A percentile compares a stretch with the other conserved stretches of the same genome.
These are phyloP conservation scores for Aeoliscus strigatus DNA, from an alignment of 2,797 vertebrate genomes.

Conservation along the genomic window DNA sequence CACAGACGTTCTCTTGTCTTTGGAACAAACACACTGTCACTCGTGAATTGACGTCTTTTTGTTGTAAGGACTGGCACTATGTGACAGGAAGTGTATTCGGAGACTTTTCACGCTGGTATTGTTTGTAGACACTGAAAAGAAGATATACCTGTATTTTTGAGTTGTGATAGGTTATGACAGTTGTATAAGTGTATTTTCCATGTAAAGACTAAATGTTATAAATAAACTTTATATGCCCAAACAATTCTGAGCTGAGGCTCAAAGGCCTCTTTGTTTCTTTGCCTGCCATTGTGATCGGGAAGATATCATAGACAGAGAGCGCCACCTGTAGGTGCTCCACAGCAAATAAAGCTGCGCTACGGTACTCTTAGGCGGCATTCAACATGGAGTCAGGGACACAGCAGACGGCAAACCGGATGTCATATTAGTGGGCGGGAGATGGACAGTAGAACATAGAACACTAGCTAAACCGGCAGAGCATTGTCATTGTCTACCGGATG, in stretches of 20 bases:
- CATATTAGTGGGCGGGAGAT: too few relatives aligned
- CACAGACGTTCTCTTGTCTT: conserved; percentile 53
- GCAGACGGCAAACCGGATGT: too few relatives aligned
- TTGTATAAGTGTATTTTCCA: conserved; percentile 40
- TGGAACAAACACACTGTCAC: conserved; percentile 41
- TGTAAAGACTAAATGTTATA: conserved; percentile 53
- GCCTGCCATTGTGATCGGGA: too few relatives aligned
- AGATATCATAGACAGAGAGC: too few relatives aligned
- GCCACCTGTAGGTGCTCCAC: conserved; percentile 10
- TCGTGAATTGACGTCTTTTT: conserved; percentile 33
- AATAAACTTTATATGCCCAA: conserved; percentile 57
- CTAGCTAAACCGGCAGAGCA: too few relatives aligned
- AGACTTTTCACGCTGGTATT: conserved; percentile 48
- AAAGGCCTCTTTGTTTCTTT: conserved; percentile 23
- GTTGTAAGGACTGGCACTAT: conserved; percentile 48
- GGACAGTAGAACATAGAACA: too few relatives aligned
- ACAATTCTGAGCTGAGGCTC: conserved; percentile 22
- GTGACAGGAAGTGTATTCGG: conserved; percentile 46
- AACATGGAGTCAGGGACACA: too few relatives aligned
- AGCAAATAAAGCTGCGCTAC: too few relatives aligned
- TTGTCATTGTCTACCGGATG: too few relatives aligned
- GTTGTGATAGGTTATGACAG: conserved; percentile 31
- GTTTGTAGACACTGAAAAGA: conserved; percentile 61
- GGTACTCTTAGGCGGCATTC: too few relatives aligned
- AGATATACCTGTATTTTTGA: conserved; percentile 41